Conservation (phyloP, 2,888 invertebrate genomes). For the Adela reaumurella region DNA sequence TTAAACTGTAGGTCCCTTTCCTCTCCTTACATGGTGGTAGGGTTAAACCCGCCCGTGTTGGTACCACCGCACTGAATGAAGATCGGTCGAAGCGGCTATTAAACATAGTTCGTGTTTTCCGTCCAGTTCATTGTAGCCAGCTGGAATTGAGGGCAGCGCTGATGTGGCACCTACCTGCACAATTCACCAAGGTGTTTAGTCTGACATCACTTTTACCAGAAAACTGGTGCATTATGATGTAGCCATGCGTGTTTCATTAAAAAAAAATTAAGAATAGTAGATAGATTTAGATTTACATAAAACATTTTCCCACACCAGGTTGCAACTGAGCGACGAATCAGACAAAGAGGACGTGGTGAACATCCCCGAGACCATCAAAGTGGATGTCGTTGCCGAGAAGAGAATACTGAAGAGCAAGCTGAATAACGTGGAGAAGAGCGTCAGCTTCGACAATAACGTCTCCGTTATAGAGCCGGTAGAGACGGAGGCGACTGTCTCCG, state of each 20-base stretch:
- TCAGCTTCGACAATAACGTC: too few species aligned
- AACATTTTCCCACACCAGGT: slow-evolving; percentile 19
- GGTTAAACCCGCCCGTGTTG: too few species aligned
- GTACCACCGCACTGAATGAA: too few species aligned
- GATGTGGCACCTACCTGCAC: not conserved
- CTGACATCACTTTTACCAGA: not conserved
- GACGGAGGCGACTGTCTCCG: not conserved
- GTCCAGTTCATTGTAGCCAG: too few species aligned
- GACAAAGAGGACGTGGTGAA: slow-evolving; percentile 22
- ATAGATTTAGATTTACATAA: too few species aligned
- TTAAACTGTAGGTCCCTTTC: too few species aligned
- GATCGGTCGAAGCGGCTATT: too few species aligned
- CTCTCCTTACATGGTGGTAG: too few species aligned
- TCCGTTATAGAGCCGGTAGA: slow-evolving; percentile 10
- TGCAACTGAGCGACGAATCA: slow-evolving; percentile 33
- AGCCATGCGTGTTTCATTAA: not conserved
- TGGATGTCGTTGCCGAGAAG: slow-evolving; percentile 39
- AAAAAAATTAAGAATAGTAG: too few species aligned
- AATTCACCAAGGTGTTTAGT: not conserved
- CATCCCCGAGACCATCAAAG: slow-evolving; percentile 20
- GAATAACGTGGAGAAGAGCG: slow-evolving; percentile 36
- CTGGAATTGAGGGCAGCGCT: too few species aligned
- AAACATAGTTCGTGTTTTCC: too few species aligned
- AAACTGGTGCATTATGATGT: not conserved
- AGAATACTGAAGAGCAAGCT: slow-evolving; percentile 36